A percentile compares a stretch with the other conserved stretches of the same genome.
These are phyloP conservation scores for Porites evermanni DNA, from an alignment of 92 coral and sea anemone genomes.

Conservation along the genomic window DNA sequence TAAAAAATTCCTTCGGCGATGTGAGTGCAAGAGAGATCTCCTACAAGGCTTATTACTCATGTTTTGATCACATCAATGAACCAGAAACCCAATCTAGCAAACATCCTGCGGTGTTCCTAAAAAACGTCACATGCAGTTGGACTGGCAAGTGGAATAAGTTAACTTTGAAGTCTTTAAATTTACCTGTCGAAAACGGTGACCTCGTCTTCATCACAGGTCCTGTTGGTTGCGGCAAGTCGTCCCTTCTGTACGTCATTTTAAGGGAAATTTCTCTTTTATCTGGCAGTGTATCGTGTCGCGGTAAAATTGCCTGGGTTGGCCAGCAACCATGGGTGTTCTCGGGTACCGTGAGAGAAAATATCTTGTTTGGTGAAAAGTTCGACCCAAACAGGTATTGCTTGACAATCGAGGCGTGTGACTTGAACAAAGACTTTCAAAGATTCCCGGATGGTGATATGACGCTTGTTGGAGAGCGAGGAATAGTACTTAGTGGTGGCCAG, in stretches of 20 bases:
- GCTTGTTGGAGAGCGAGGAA: too few relatives aligned
- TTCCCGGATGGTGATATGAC: conserved; percentile 70
- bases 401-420: conserved; percentile 43
- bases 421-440: conserved; percentile 52
- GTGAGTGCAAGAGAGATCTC: not conserved
- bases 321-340: not conserved
- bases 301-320: not conserved
- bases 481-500: too few relatives aligned
- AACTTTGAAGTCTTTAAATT: too few relatives aligned
- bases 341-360: not conserved
- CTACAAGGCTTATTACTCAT: not conserved
- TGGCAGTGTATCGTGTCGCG: not conserved
- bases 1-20: not conserved
- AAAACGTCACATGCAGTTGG: too few relatives aligned
- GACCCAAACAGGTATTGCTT: not conserved
- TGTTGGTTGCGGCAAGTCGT: too few relatives aligned
- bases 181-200: too few relatives aligned
- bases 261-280: not conserved
- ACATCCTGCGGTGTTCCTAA: not conserved
- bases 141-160: too few relatives aligned
- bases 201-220: too few relatives aligned
- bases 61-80: not conserved
- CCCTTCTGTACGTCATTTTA: too few relatives aligned
- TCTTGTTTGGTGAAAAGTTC: not conserved
- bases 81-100: not conserved